Percentiles rank a stretch among this genome's conserved stretches.
Evolutionary conservation across 2,888 invertebrate species (phyloP).

Genomic region (Prenolepis imparis): DNA sequence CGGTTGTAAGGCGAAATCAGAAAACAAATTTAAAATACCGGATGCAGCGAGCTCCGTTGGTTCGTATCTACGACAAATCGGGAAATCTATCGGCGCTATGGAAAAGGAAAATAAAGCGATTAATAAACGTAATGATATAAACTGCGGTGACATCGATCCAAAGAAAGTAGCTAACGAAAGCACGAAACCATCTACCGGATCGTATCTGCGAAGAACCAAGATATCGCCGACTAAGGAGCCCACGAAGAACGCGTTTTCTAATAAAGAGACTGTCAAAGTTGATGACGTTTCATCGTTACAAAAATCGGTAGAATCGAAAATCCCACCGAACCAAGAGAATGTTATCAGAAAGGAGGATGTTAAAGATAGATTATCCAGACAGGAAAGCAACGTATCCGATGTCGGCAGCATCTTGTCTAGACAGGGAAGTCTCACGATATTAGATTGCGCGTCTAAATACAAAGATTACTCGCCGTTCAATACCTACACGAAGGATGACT

Average conservation of each 20-base stretch:
- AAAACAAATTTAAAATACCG: conserved; percentile 77
- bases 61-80: conserved; percentile 82
- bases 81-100: conserved; percentile 78
- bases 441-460: conserved; percentile 69
- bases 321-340: conserved; percentile 51
- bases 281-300: conserved; percentile 58
- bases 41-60: conserved; percentile 79
- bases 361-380: conserved; percentile 66
- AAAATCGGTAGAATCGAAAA: conserved; percentile 67
- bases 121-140: conserved; percentile 65
- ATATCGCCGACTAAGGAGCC: conserved; percentile 85
- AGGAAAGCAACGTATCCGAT: conserved; percentile 74
- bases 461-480: conserved; percentile 64
- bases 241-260: conserved; percentile 78
- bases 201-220: conserved; percentile 83
- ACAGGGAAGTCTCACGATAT: conserved; percentile 73
- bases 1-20: conserved; percentile 61
- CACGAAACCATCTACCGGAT: conserved; percentile 75
- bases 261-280: conserved; percentile 62
- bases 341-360: not conserved
- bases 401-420: conserved; percentile 77
- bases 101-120: conserved; percentile 78
- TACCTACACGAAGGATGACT: conserved; percentile 55
- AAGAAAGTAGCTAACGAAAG: conserved; percentile 71
- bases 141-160: conserved; percentile 60